A percentile compares a stretch with the other conserved stretches of the same genome.
Conservation (phyloP, 1,140 invertebrate species). For the Asobara japonica region DNA sequence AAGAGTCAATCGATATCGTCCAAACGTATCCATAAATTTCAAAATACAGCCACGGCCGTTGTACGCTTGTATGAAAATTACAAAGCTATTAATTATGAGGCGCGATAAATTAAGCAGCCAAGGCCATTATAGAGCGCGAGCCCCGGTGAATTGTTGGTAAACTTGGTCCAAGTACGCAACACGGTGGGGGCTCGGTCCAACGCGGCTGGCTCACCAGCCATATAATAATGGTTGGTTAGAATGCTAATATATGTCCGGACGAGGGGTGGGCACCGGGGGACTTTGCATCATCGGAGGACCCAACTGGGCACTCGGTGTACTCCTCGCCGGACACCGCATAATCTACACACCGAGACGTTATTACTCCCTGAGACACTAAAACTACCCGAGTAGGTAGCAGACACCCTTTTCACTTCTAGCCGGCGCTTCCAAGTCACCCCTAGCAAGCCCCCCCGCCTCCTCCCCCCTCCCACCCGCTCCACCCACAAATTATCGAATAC, state of each 20-base stretch:
- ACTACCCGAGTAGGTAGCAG: conserved; percentile 37
- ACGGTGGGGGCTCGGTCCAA: conserved; percentile 57
- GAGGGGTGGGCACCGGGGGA: conserved; percentile 60
- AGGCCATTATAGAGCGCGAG: conserved; percentile 64
- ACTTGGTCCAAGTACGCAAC: conserved; percentile 67
- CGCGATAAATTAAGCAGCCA: conserved; percentile 66
- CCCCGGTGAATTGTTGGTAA: conserved; percentile 67
- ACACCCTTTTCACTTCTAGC: background rate
- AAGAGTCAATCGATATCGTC: conserved; percentile 48
- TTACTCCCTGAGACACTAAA: conserved; percentile 67
- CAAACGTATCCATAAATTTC: conserved; percentile 57
- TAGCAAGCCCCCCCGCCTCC: no score
- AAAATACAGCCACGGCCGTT: conserved; percentile 30
- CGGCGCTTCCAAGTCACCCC: background rate
- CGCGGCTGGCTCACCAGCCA: conserved; percentile 59
- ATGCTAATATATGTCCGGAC: conserved; percentile 67
- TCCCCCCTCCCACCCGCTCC: background rate
- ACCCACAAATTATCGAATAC: conserved; percentile 29
- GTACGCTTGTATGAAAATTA: conserved; percentile 65
- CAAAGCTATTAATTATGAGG: conserved; percentile 67
- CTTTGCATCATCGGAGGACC: conserved; percentile 67
- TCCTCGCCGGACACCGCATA: conserved; percentile 62
- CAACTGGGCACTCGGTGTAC: conserved; percentile 62
- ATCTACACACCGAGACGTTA: conserved; percentile 66
- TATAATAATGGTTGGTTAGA: conserved; percentile 67